Evolutionary conservation across 2,797 vertebrate genomes (phyloP).

Genomic region (Megaceryle alcyon): DNA sequence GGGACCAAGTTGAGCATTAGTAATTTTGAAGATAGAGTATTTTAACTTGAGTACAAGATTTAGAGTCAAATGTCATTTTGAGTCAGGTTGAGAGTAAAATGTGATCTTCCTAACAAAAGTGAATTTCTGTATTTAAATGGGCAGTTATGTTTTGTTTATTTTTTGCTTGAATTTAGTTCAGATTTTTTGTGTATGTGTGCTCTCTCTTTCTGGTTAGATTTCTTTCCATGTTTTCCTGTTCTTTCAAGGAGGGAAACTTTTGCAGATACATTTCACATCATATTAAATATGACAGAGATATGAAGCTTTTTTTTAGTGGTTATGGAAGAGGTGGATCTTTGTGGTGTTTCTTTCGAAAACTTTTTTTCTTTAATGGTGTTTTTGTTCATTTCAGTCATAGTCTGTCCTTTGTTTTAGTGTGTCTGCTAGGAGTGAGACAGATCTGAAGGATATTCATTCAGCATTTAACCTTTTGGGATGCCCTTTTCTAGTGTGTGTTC

Average conservation of each 20-base stretch:
- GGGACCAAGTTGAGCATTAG: background rate
- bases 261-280: background rate
- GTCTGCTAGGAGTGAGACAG: background rate
- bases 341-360: background rate
- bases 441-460: background rate
- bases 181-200: background rate
- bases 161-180: background rate
- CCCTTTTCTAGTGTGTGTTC: background rate
- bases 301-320: background rate
- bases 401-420: background rate
- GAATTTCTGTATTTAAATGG: background rate
- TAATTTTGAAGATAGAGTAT: background rate
- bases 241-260: background rate
- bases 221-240: background rate
- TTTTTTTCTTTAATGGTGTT: background rate
- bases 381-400: background rate
- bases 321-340: background rate
- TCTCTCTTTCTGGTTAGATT: background rate
- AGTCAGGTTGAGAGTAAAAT: background rate
- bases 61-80: background rate
- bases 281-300: background rate
- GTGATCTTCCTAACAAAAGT: background rate
- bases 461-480: background rate
- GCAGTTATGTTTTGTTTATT: background rate
- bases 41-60: background rate